Base-by-base conservation (phyloP, 2,113 vertebrate genomes). In the Halcyon senegalensis region DNA sequence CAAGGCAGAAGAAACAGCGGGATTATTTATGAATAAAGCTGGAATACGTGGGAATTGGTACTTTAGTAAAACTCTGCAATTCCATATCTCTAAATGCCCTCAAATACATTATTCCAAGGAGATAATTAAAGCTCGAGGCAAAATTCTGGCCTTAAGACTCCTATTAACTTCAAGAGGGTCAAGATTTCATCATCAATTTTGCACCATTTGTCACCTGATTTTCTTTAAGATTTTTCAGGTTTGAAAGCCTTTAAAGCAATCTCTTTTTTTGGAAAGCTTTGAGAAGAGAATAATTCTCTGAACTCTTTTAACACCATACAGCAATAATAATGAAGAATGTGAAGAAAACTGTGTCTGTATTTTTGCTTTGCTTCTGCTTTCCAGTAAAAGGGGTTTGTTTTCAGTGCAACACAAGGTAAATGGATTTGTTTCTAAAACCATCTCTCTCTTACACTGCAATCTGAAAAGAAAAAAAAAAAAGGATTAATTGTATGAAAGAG, bases 401-500 rank as follows among this genome's bases (percentile, higher is more conserved):
- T 14, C 55, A 73, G 11, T 51, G 20, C 44, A 74, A 60, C 39
- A 72, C 50, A 78, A 77, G 11, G 39, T 89, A 95, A 91, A 92
- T 28, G 39, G 73, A 90, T 86, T 90, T 90, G 37, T 88, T 87
- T 94, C 68, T 72, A 63, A 94, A 95, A 11, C 50, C 21, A 72
- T 55, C 63, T 68, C 83, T 60, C 33, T 10, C 56, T 48, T 92
- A 56, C 51, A 37, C 10, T 37, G 43, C 11, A 43, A 82, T 81
- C 59, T 81, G 9, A 51, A 82, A 70, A 82, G 87, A 39, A 37
- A 60, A 41, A 31, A 68, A 39, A 91, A 56, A 79, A 69, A 73
- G 64, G 92, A 95, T 95, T 95, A 93, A 93, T 78, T 87, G 56
- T 33, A 60, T 75, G 43, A 76, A 70, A 70, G 86, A 90, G 62